phyloP scores from a whole-genome alignment of 2,797 vertebrate genomes.

The Masticophis lateralis region DNA sequence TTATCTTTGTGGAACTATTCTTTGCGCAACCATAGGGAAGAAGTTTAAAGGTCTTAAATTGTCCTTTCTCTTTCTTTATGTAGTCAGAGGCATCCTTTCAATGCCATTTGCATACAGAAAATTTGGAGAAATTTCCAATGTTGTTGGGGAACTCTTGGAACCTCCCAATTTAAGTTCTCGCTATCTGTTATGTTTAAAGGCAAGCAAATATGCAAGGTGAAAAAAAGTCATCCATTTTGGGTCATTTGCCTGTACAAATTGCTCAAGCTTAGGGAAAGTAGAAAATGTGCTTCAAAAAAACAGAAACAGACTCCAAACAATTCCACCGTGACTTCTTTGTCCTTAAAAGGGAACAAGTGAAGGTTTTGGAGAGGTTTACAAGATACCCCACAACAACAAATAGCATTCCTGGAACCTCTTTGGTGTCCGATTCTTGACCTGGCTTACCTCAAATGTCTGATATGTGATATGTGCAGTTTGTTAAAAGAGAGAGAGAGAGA shows the following conservation, averaged over 20 bases:
- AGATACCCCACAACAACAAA: neutral
- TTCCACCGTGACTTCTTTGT: neutral
- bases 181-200: neutral
- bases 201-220: neutral
- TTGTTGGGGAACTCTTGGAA: neutral
- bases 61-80: neutral
- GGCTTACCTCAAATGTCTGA: neutral
- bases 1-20: neutral
- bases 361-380: neutral
- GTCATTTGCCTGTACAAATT: neutral
- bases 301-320: neutral
- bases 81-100: neutral
- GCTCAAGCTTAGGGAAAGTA: neutral
- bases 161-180: neutral
- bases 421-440: neutral
- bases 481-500: neutral
- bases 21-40: neutral
- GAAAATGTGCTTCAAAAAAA: neutral
- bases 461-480: neutral
- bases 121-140: too few species aligned
- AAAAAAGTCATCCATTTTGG: neutral
- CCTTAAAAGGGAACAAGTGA: neutral
- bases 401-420: neutral
- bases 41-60: neutral
- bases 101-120: neutral